phyloP scores from a whole-genome alignment of 2,888 invertebrate genomes.

The Polydrusus cervinus region DNA sequence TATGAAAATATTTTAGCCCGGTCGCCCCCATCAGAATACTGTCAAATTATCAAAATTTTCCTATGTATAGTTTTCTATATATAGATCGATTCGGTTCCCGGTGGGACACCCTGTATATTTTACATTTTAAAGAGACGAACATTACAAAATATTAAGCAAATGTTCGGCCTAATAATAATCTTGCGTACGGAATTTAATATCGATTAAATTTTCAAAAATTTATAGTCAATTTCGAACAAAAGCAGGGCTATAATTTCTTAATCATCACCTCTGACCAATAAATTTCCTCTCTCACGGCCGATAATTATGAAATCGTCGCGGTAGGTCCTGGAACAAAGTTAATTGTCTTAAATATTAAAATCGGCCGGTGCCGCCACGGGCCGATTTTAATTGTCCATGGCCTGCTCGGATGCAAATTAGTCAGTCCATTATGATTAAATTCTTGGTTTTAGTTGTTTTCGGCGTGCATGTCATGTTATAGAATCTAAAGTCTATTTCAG shows the following conservation, averaged over 20 bases:
- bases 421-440: slow-evolving; percentile 53
- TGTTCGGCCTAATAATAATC: too few species aligned
- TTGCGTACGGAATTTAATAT: neutral
- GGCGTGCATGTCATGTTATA: neutral
- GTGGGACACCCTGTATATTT: too few species aligned
- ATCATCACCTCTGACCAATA: slow-evolving; percentile 46
- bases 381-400: slow-evolving; percentile 50
- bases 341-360: slow-evolving; percentile 52
- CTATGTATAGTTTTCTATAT: too few species aligned
- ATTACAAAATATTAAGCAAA: too few species aligned
- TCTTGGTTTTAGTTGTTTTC: slow-evolving; percentile 36
- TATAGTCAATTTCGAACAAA: neutral
- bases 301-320: slow-evolving; percentile 48
- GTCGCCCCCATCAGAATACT: too few species aligned
- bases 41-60: too few species aligned
- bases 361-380: slow-evolving; percentile 41
- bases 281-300: slow-evolving; percentile 45
- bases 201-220: slow-evolving; percentile 10
- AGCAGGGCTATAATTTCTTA: slow-evolving; percentile 28
- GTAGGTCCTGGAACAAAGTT: slow-evolving; percentile 47
- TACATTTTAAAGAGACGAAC: too few species aligned
- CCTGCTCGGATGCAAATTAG: slow-evolving; percentile 52
- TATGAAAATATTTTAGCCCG: too few species aligned
- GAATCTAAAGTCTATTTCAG: too few species aligned
- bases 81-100: too few species aligned